Conservation (phyloP, 1,140 invertebrate genomes). For the Calephelis virginiensis region DNA sequence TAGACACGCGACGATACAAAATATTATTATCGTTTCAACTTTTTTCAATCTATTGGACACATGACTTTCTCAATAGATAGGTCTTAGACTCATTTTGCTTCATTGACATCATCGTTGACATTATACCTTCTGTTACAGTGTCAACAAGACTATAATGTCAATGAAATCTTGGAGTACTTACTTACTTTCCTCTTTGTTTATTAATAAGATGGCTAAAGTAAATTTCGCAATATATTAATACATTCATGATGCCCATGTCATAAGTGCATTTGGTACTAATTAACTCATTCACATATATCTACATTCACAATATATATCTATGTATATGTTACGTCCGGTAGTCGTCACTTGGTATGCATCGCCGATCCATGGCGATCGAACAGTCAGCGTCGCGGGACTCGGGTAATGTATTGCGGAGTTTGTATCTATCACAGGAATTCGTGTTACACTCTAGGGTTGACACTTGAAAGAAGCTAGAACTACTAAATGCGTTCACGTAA, state of each 20-base stretch:
- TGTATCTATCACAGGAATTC: slow-evolving; percentile 4
- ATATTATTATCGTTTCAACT: neutral
- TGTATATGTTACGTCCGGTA: slow-evolving; percentile 2
- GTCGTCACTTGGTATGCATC: slow-evolving; percentile 9
- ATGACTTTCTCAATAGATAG: too few relatives aligned
- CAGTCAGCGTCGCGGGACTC: neutral
- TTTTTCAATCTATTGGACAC: too few relatives aligned
- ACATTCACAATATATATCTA: neutral
- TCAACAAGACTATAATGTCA: too few relatives aligned
- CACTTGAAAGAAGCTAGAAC: neutral
- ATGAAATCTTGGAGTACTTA: too few relatives aligned
- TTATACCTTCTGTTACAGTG: too few relatives aligned
- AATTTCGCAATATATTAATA: too few relatives aligned
- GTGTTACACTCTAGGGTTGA: neutral
- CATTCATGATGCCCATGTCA: neutral
- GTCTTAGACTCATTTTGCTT: too few relatives aligned
- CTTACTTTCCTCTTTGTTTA: too few relatives aligned
- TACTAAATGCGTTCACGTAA: too few relatives aligned
- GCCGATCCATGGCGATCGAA: slow-evolving; percentile 5
- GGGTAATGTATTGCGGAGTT: slow-evolving; percentile 11
- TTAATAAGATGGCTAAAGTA: too few relatives aligned
- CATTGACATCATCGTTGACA: too few relatives aligned
- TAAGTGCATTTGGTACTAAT: neutral
- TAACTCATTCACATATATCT: neutral
- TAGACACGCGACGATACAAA: neutral